A percentile compares a stretch with the other conserved stretches of the same genome.
Evolutionary conservation across 2,888 invertebrate species (phyloP).

Genomic region (Liposcelis brunnea): DNA sequence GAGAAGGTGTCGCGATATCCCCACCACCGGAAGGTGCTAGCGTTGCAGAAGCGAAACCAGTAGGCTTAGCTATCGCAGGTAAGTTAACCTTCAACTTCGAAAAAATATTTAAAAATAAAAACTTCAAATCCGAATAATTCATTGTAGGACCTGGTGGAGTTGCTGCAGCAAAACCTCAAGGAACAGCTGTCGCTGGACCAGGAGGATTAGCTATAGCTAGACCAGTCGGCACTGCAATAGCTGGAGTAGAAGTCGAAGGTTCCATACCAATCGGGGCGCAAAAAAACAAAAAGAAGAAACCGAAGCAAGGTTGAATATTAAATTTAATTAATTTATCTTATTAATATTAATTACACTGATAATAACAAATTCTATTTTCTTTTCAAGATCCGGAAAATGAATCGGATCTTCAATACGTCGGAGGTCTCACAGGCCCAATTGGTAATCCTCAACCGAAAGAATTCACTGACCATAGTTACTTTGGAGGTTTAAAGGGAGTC

Average conservation of each 20-base stretch:
- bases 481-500: neutral
- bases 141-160: conserved; percentile 47
- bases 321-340: no score
- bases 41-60: conserved; percentile 58
- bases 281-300: conserved; percentile 5
- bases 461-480: neutral
- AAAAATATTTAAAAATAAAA: conserved; percentile 1
- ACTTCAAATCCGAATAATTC: no score
- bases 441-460: conserved; percentile 4
- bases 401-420: conserved; percentile 4
- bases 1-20: conserved; percentile 30
- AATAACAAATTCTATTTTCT: no score
- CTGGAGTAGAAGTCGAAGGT: conserved; percentile 33
- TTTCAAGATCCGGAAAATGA: neutral
- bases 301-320: conserved; percentile 6
- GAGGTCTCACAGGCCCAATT: conserved; percentile 2
- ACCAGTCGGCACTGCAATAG: conserved; percentile 56
- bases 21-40: conserved; percentile 40
- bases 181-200: conserved; percentile 49
- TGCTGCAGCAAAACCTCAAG: conserved; percentile 52
- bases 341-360: no score
- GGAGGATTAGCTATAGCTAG: conserved; percentile 51
- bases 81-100: neutral
- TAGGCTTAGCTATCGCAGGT: conserved; percentile 32
- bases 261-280: conserved; percentile 3